Evolutionary conservation across 2,888 invertebrate species (phyloP).

Genomic region (Himalopsyche japonica): DNA sequence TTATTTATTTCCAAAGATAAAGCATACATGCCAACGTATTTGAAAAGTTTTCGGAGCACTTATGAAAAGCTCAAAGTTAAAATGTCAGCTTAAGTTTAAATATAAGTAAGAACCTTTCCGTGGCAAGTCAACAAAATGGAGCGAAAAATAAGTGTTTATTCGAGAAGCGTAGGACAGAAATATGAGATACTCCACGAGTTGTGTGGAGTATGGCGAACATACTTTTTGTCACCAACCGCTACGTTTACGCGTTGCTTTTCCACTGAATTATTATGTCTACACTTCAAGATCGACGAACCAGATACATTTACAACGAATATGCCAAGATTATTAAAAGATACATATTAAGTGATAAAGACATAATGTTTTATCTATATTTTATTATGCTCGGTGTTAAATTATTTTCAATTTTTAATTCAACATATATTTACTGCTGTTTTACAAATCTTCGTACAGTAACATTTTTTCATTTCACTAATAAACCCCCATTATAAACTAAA

Average conservation of each 20-base stretch:
- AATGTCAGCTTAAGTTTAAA: not conserved
- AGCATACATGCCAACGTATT: not conserved
- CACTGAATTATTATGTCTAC: not conserved
- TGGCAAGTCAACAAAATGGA: not conserved
- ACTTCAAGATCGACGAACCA: not conserved
- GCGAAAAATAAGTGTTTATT: constrained; percentile 14
- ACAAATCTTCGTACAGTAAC: too few relatives aligned
- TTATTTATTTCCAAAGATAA: not conserved
- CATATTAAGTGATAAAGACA: too few relatives aligned
- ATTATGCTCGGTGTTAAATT: too few relatives aligned
- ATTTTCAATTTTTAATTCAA: too few relatives aligned
- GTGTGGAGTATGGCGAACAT: not conserved
- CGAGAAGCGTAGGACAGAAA: constrained; percentile 12
- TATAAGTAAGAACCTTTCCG: not conserved
- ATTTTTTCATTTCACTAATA: too few relatives aligned
- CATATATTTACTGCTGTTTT: too few relatives aligned
- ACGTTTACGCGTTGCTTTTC: not conserved
- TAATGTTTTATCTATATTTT: too few relatives aligned
- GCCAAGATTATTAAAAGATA: too few relatives aligned
- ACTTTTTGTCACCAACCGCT: not conserved
- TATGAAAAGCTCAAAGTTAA: not conserved
- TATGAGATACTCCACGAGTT: constrained; percentile 4
- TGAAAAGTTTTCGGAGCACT: not conserved
- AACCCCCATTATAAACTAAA: too few relatives aligned
- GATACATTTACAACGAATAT: too few relatives aligned